Evolutionary conservation across 2,113 vertebrate species (phyloP), one percentile per base, ranked within the genome.

Genomic region (Dissostichus mawsoni): DNA sequence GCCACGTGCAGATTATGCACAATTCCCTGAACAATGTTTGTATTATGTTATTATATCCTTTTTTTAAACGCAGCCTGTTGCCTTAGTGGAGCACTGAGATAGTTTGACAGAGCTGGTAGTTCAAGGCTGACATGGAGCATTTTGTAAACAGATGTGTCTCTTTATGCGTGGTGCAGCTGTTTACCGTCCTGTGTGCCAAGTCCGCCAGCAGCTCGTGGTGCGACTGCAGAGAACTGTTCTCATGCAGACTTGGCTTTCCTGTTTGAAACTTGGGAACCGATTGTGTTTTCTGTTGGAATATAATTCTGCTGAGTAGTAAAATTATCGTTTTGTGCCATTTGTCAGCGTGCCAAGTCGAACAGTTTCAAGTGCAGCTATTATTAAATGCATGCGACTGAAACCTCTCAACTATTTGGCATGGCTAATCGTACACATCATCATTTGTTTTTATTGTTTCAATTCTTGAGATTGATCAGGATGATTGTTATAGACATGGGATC

Each of bases 351-450:
- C 86, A 90, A 75, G 68, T 84, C 1, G 36, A 87, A 78, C 79
- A 75, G 83, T 84, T 87, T 82, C 44, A 86, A 82, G 80, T 80
- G 75, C 69, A 71, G 81, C 78, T 87, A 78, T 88, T 85, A 92
- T 90, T 85, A 90, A 87, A 85, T 20, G 33, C 90, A 86, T 78
- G 89, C 90, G 90, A 87, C 53, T n/a, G 69, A 85, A 79, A 47
- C 6, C 23, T 82, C 11, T 59, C n/a, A 79, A 70, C 11, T 70
- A 61, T 85, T 80, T 86, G 73, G 62, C 80, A 70, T 33, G 50
- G 23, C 70, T 77, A 72, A 79, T 65, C 36, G 36, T 41, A 41
- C 36, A 41, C 36, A 41, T 41, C 36, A 41, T 41, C 5, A 41
- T 8, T 7, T 41, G 36, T 8, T 41, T 41, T 7, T 29, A 29